phyloP scores from a whole-genome alignment of 2,797 vertebrate species.

The Tokudaia tokunoshimensis region DNA sequence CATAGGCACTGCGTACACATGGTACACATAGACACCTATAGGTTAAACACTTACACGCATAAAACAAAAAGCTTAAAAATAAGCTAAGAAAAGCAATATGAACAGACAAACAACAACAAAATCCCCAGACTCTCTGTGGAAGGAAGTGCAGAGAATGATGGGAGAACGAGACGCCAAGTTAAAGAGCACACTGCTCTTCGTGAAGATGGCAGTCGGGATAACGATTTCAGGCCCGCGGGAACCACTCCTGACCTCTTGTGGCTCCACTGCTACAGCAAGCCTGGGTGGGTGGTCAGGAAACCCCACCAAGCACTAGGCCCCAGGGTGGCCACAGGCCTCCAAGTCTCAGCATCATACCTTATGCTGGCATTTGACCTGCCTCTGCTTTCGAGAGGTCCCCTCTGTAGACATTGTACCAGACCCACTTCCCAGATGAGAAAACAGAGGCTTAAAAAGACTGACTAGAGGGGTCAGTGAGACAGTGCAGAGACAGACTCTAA shows the following conservation, averaged over 20 bases:
- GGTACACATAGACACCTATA: not conserved
- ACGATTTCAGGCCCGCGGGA: not conserved
- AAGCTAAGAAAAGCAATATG: not conserved
- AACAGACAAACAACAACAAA: not conserved
- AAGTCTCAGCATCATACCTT: not conserved
- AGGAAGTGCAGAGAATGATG: not conserved
- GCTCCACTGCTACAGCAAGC: not conserved
- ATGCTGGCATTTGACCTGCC: not conserved
- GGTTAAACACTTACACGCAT: not conserved
- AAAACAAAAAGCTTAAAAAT: not conserved
- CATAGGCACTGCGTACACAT: not conserved
- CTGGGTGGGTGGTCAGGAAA: not conserved
- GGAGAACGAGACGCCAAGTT: not conserved
- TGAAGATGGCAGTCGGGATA: not conserved
- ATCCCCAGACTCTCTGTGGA: not conserved
- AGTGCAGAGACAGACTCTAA: not conserved
- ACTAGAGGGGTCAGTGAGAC: not conserved
- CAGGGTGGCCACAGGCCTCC: not conserved
- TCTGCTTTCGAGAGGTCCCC: not conserved
- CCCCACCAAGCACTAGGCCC: not conserved
- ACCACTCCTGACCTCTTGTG: not conserved
- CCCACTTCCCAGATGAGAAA: not conserved
- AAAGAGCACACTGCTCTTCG: not conserved
- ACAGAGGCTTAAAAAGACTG: not conserved
- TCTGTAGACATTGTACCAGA: not conserved